Evolutionary conservation across 2,888 invertebrate genomes (phyloP).

Genomic region (Patella pellucida): DNA sequence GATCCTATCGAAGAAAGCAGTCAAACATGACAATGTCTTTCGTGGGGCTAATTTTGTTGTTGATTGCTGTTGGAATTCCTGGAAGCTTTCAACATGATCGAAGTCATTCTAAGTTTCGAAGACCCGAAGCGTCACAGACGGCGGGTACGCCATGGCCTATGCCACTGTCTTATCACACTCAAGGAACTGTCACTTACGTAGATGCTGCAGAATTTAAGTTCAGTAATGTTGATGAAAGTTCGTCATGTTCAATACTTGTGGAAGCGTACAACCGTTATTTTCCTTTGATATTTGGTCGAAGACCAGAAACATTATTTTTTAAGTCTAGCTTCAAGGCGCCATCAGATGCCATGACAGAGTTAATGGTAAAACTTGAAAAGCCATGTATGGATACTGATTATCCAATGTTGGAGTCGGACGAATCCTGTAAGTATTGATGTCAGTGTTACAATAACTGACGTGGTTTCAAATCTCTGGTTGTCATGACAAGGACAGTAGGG

Average conservation of each 20-base stretch:
- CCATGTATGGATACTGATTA: slow-evolving; percentile 76
- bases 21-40: no score
- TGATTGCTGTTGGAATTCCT: no score
- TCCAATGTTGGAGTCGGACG: slow-evolving; percentile 82
- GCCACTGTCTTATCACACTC: slow-evolving; percentile 33
- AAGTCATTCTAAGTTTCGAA: no score
- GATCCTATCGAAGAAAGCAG: no score
- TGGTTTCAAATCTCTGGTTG: no score
- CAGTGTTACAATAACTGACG: no score
- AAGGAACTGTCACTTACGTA: not conserved
- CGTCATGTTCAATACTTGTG: slow-evolving; percentile 74
- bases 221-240: slow-evolving; percentile 15
- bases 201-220: slow-evolving; percentile 14
- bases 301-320: slow-evolving; percentile 29
- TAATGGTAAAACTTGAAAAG: slow-evolving; percentile 76
- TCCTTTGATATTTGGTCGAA: slow-evolving; percentile 69
- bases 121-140: slow-evolving; percentile 25
- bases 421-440: slow-evolving; percentile 77
- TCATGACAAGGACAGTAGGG: no score
- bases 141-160: slow-evolving; percentile 48
- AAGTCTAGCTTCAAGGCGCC: slow-evolving; percentile 18
- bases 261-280: slow-evolving; percentile 75
- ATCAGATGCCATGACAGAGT: slow-evolving; percentile 37
- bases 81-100: no score
- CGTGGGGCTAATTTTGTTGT: no score